Evolutionary conservation across 2,797 vertebrate species (phyloP), one percentile per base, ranked within the genome.

Genomic region (Sarcophilus harrisii): DNA sequence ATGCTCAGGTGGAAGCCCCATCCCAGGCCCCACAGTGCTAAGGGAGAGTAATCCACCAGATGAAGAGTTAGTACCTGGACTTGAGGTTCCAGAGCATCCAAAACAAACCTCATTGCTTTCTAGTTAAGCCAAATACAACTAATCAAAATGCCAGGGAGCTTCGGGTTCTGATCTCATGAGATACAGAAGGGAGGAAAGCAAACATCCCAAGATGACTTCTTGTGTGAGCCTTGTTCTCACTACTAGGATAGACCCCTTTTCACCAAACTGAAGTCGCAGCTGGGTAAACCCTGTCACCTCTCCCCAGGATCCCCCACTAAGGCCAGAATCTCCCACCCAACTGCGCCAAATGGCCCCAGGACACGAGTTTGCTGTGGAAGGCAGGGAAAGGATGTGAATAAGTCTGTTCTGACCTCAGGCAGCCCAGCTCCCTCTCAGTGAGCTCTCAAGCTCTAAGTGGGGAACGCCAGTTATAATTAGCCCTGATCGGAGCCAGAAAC

Each of bases 371-470:
- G 66, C 38, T 45, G 6, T 6, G 45, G 66, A 81, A 81, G 66
- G 66, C n/a, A 81, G 18, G n/a, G 18, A 45, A 81, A 81, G 38
- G 66, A 81, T 21, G 66, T 45, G 38, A 38, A 81, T 24, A 45
- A 81, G 21, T 45, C n/a, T 24, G 5, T 81, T 81, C 66, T 45
- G 38, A 45, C n/a, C 66, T 45, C 2, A 18, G 38, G n/a, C n/a
- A 38, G 24, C 5, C 32, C n/a, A 81, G 52, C 59, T 9, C 29
- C 94, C 38, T 95, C 52, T 32, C 21, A 91, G 52, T n/a, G 58
- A 94, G 57, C 52, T 30, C 81, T 62, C 93, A 91, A 96, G n/a
- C 57, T n/a, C 62, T 58, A 32, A 94, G 49, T 94, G 89, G n/a
- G 38, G 60, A 60, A 60, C 18, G 58, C 89, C 89, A 90, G 12